Base-by-base conservation (phyloP, 2,113 vertebrate genomes). In the Myxocyprinus asiaticus region DNA sequence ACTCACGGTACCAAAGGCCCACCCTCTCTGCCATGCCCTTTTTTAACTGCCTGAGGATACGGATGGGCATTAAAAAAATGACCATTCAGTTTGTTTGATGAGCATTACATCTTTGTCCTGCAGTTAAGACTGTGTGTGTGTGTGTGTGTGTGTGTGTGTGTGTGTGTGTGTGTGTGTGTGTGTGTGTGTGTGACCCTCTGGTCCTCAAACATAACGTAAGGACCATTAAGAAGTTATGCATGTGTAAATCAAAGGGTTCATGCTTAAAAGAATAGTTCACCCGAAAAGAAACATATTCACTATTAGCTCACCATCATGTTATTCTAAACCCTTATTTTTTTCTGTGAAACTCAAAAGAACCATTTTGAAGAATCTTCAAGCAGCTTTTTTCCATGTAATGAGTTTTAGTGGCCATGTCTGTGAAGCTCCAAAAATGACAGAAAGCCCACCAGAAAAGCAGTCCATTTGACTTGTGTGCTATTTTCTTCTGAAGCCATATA, bases 31-130 rank as follows among this genome's bases (percentile, higher is more conserved):
- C 90, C 87, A 85, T 90, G 84, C 86, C 86, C 84, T 90, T 87
- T 87, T 87, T 85, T 85, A 87, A 90, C 89, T 92, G 91, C 88
- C 92, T 88, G 89, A 89, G 76, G 73, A 67, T 47, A 50, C 3
- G 43, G 64, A 73, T 43, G 11, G 50, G 68, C 64, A 65, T 51
- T 78, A 71, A 50, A 65, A 63, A 58, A 73, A 73, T 78, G 67
- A 45, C 10, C 7, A 59, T 17, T 12, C 22, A 33, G 22, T 33
- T 4, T 4, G 59, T 50, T 62, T 74, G 71, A 63, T 72, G 15
- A 59, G 6, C 42, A 12, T 73, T 73, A 45, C n/a, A 73, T 43
- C 43, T 75, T 79, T 83, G 77, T 78, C 80, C 80, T 77, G 67
- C 79, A 78, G n/a, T 58, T 58, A 6, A 58, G 7, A 14, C 0